phyloP scores from a whole-genome alignment of 2,113 vertebrate genomes.

The Eubucco bourcierii region DNA sequence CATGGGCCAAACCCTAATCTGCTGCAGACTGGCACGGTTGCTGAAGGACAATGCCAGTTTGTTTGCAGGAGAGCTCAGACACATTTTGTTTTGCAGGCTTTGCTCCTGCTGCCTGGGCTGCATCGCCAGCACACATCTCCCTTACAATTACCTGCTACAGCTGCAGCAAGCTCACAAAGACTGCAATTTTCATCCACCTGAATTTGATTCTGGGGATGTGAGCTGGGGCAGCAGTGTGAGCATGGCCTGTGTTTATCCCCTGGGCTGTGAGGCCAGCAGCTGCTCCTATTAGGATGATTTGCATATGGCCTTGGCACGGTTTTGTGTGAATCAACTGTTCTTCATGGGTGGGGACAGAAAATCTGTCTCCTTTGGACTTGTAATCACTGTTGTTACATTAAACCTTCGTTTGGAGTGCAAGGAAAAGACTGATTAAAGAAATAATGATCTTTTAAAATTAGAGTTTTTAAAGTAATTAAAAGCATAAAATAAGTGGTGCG shows the following conservation, averaged over 20 bases:
- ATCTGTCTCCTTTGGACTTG: slow-evolving; percentile 12
- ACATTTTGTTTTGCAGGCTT: background rate
- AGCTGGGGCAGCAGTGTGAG: background rate
- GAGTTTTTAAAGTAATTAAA: background rate
- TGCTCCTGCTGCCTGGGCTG: background rate
- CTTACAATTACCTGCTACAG: background rate
- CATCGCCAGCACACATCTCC: background rate
- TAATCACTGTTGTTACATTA: background rate
- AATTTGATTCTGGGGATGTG: background rate
- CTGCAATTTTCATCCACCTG: background rate
- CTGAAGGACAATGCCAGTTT: background rate
- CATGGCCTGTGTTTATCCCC: slow-evolving; percentile 17
- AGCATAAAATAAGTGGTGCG: background rate
- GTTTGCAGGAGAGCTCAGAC: background rate
- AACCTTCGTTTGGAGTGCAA: background rate
- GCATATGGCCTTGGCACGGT: slow-evolving; percentile 21
- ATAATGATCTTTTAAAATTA: background rate
- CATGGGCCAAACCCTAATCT: background rate
- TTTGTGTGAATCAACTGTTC: slow-evolving; percentile 20
- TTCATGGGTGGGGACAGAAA: slow-evolving; percentile 50
- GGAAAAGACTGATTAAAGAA: background rate
- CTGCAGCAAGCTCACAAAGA: background rate
- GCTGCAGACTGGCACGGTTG: slow-evolving; percentile 25
- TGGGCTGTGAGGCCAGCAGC: slow-evolving; percentile 51
- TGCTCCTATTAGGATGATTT: slow-evolving; percentile 18